A percentile compares a stretch with the other conserved stretches of the same genome.
Conservation (phyloP, 2,888 invertebrate species). For the Stramonita haemastoma region DNA sequence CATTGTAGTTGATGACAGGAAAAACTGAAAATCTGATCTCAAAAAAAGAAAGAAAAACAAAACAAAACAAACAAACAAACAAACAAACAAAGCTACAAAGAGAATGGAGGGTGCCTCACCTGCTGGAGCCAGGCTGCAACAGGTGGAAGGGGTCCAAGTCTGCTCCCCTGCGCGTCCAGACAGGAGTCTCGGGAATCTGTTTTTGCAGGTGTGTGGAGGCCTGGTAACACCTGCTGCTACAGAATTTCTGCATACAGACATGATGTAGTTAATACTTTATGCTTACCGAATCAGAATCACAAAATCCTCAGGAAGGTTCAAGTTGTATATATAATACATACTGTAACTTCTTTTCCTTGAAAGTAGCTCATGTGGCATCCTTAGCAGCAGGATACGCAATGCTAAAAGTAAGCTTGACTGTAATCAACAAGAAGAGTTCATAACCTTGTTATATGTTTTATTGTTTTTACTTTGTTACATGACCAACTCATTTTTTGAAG, state of each 20-base stretch:
- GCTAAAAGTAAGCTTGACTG: too few species aligned
- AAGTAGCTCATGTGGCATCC: too few species aligned
- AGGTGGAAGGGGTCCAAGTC: slow-evolving; percentile 71
- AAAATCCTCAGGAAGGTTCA: too few species aligned
- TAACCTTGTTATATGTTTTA: too few species aligned
- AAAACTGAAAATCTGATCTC: neutral
- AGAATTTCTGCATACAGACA: slow-evolving; percentile 83
- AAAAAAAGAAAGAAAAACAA: neutral
- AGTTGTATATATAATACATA: too few species aligned
- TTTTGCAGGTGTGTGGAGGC: slow-evolving; percentile 87
- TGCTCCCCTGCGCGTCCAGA: slow-evolving; percentile 89
- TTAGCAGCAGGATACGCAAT: too few species aligned
- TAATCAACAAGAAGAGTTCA: too few species aligned
- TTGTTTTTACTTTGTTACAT: too few species aligned
- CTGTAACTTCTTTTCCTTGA: too few species aligned
- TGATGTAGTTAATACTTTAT: neutral
- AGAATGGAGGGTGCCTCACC: neutral
- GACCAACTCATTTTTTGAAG: too few species aligned
- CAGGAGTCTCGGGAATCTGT: slow-evolving; percentile 88
- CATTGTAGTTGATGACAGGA: neutral
- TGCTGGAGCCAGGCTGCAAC: slow-evolving; percentile 24
- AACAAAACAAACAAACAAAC: neutral
- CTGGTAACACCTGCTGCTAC: slow-evolving; percentile 89
- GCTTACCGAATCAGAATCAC: too few species aligned
- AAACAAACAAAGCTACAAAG: neutral